Base-by-base conservation (phyloP, 2,113 vertebrate species). In the Peromyscus polionotus region DNA sequence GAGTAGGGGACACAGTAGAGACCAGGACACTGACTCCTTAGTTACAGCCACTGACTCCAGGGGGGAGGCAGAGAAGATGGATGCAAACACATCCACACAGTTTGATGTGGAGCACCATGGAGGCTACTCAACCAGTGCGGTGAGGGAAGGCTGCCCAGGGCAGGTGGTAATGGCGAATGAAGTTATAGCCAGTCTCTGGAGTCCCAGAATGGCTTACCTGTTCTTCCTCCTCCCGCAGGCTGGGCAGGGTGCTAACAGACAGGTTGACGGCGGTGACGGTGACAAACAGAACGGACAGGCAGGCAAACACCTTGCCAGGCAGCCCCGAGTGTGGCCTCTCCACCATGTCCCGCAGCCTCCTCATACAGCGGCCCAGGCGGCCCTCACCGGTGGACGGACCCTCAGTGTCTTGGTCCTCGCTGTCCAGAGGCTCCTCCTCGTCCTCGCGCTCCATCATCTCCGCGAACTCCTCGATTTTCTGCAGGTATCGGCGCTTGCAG, bases 171-270 rank as follows among this genome's bases (percentile, higher is more conserved):
- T 0, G 67, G 48, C 0, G 1, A 11, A 45, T 11, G 54, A 20
- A 57, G 33, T 36, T n/a, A 11, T 6, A 81, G 7, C 65, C 54
- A 1, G n/a, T 26, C 39, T n/a, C 26, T 14, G 48, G n/a, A 36
- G 63, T 22, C 13, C 1, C 2, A 28, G 54, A 7, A 0, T 36
- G 9, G 7, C 54, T 20, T 98, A 99, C 99, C 98, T 98, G 99
- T 98, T 99, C 99, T 97, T 99, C 99, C 42, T 99, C 99, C 93
- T 99, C 99, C 97, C 99, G 99, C 98, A 99, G 98, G 96, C 99
- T 99, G 48, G 99, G 99, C 99, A 99, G 99, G 98, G 99, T 99
- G 99, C 99, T 99, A 98, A 99, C 99, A 91, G 99, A 99, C 42
- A 99, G 99, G 98, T 99, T 99, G 98, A 99, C 89, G 8, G 99